Evolutionary conservation across 2,113 vertebrate genomes (phyloP), one percentile per base, ranked within the genome.

Genomic region (Gallinago media): DNA sequence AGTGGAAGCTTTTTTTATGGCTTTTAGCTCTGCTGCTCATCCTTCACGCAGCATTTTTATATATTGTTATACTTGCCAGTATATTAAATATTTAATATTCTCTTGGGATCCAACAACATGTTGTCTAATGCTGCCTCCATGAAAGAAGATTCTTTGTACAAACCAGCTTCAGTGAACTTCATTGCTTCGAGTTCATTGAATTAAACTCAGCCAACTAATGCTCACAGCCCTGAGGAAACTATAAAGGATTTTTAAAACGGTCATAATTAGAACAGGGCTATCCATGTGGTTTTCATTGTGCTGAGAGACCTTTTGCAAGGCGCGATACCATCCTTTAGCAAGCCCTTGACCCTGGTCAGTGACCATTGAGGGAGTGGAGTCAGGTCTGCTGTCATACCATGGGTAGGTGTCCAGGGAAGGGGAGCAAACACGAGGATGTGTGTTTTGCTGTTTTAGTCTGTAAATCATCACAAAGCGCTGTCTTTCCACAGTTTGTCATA

Each of bases 11-110:
- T 62, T 94, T 94, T 91, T 90, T 44, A 77, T 89, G 72, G 70
- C 84, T 95, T 78, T 92, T 74, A 91, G 82, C 81, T 94, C 73
- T 77, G 56, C 71, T 72, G 85, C 90, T 85, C 73, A 88, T 96
- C 75, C 72, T 88, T 73, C 79, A 75, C 22, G 6, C 47, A 86
- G 65, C 27, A 16, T 82, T 91, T 94, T 74, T 88, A 89, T 96
- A 63, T 88, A 92, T 84, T 42, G 75, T 95, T 95, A 93, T 73
- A 84, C 88, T 86, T 75, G 34, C 58, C 88, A 95, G 95, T 96
- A 72, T 94, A 79, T 95, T 94, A 96, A 97, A 94, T n/a, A 47
- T 95, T 96, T 87, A 85, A 92, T 91, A 94, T 94, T 76, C 89
- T 88, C 72, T 78, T 75, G 61, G 49, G 61, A 97, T 92, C 71